Base-by-base conservation (phyloP, 2,113 vertebrate genomes). In the Otis tarda region DNA sequence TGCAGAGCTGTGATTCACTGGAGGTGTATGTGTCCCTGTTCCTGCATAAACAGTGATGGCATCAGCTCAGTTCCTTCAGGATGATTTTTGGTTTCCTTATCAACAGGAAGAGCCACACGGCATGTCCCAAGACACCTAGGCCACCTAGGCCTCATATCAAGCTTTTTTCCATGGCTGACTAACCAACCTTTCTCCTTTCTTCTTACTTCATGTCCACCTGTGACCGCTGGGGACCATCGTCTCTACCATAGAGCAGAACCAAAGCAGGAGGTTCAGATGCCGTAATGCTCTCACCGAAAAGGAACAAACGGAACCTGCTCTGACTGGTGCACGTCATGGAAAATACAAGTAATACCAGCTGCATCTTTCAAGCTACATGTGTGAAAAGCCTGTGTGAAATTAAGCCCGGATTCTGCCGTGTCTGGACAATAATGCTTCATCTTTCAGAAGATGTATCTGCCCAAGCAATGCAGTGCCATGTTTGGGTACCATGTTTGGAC, bases 331-430 rank as follows among this genome's bases (percentile, higher is more conserved):
- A 76, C 4, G 53, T 73, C 7, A 28, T 52, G 83, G 91, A 93
- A 97, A 95, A 75, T 56, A 75, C 22, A 91, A 91, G 49, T 80
- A 69, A 64, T 18, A 84, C 18, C 73, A 73, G 87, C 64, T 96
- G 84, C 83, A 86, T 47, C 63, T 81, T 93, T 94, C 85, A 69
- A 86, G 69, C 57, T 45, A 18, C 2, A 7, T 3, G 17, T 65
- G 74, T 65, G 74, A 84, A 87, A 95, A 91, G 25, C 10, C 74
- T 37, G 61, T 6, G 19, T 73, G 77, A 94, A 92, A 94, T 70
- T 71, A 61, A 0, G 1, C 22, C 56, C 7, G 0, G 6, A 52
- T 74, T 87, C 27, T 82, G 69, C 65, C 2, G 0, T 23, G 49
- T 31, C n/a, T 0, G 0, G 65, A 50, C 33, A 88, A 31, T 5